Conservation (phyloP, 2,888 invertebrate species). For the Euzophera pinguis region DNA sequence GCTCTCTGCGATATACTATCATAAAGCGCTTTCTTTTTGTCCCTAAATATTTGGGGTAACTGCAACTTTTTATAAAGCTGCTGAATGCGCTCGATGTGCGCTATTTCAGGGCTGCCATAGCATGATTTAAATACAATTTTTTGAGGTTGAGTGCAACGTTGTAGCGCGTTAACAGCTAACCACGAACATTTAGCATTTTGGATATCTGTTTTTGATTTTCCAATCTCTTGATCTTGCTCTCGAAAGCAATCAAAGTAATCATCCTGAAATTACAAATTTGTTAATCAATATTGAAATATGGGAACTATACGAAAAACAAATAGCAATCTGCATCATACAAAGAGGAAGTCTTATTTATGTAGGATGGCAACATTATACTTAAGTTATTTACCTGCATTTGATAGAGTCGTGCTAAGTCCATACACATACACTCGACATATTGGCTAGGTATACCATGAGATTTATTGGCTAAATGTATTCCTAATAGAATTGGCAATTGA, state of each 20-base stretch:
- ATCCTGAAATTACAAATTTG: constrained; percentile 68
- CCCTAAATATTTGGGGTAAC: constrained; percentile 83
- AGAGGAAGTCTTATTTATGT: too few relatives aligned
- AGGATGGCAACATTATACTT: background rate
- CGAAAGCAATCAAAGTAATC: constrained; percentile 94
- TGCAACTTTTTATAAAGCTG: constrained; percentile 80
- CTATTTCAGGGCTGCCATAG: constrained; percentile 84
- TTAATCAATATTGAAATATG: background rate
- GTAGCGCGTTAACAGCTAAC: constrained; percentile 90
- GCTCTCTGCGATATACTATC: constrained; percentile 84
- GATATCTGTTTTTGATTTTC: constrained; percentile 48
- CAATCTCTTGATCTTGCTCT: constrained; percentile 62
- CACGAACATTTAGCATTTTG: constrained; percentile 95
- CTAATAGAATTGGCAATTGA: constrained; percentile 90
- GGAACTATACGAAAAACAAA: too few relatives aligned
- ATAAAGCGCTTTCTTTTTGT: constrained; percentile 86
- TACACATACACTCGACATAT: constrained; percentile 87
- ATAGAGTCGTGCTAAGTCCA: constrained; percentile 94
- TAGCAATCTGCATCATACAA: too few relatives aligned
- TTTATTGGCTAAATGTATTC: constrained; percentile 88
- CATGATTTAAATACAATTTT: constrained; percentile 83
- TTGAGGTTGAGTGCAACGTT: constrained; percentile 83
- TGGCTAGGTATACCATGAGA: constrained; percentile 83
- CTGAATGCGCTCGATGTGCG: constrained; percentile 75
- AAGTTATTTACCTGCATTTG: constrained; percentile 87